These are phyloP conservation scores for Didymodactylos carnosus DNA, from an alignment of 2,888 invertebrate genomes.

Conservation along the genomic window DNA sequence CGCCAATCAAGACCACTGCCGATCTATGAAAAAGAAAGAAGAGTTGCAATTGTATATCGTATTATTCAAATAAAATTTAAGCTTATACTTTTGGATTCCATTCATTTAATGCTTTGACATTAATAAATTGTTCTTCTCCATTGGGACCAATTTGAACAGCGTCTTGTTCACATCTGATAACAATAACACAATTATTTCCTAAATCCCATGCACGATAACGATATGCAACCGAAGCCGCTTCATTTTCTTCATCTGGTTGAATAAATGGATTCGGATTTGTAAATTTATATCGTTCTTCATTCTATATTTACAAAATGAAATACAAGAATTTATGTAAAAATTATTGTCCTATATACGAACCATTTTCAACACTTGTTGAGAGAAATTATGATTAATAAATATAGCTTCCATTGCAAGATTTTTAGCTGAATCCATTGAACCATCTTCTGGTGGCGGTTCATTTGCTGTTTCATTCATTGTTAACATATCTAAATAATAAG, in stretches of 20 bases:
- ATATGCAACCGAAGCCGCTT: constrained; percentile 82
- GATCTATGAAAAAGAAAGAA: constrained; percentile 33
- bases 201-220: constrained; percentile 90
- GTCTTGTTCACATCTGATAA: constrained; percentile 88
- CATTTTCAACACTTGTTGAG: constrained; percentile 59
- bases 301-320: background rate
- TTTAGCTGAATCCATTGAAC: constrained; percentile 76
- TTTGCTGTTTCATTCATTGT: constrained; percentile 95
- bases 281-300: constrained; percentile 9
- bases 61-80: background rate
- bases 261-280: constrained; percentile 8
- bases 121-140: constrained; percentile 62
- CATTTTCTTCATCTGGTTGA: constrained; percentile 44
- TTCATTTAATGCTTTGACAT: constrained; percentile 90
- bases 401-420: constrained; percentile 91
- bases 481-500: constrained; percentile 48
- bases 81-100: constrained; percentile 67
- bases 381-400: constrained; percentile 96
- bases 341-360: background rate
- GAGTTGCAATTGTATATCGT: background rate
- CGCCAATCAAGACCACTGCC: constrained; percentile 96
- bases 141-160: constrained; percentile 52
- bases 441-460: constrained; percentile 89
- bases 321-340: no score
- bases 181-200: constrained; percentile 70